Base-by-base conservation (phyloP, 2,797 vertebrate species). In the Pampus argenteus region DNA sequence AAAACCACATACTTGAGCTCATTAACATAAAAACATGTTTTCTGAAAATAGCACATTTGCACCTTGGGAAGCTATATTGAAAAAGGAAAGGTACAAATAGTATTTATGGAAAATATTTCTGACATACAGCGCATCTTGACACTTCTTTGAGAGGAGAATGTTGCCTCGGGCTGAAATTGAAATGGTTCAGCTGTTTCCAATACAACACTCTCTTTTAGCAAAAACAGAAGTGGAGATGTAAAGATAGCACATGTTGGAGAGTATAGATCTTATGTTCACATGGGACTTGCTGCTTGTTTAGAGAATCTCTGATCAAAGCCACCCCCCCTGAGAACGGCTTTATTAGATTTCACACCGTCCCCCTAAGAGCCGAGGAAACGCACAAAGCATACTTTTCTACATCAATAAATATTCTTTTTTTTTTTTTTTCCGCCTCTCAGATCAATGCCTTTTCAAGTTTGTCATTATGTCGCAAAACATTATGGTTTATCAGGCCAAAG, bases 161-260 rank as follows among this genome's bases (percentile, higher is more conserved):
- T 92, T 79, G 94, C 91, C 92, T 91, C 74, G 26, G 92, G 93
- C 84, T 74, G 74, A 89, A 85, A 90, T 75, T 90, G 92, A 92
- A 91, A 93, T 88, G 91, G 88, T 82, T 86, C 95, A 96, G 92
- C 92, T 95, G 94, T 93, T 92, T 94, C 92, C 93, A 94, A 95
- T 95, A 91, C 79, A 84, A 73, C 81, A 76, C 76, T 83, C 85
- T 79, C 84, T 90, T 85, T 91, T 94, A 93, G 90, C 92, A 70
- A 86, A 86, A 91, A 83, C 90, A 91, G 90, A 86, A 83, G 79
- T 80, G 23, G 70, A 90, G 93, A 93, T 94, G 90, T 91, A 93
- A 93, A 93, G 94, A 91, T 91, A 89, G 92, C 92, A 88, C 86
- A 71, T 86, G 88, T 91, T 83, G 78, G 82, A 89, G 80, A 72